These are phyloP conservation scores for Empidonax alnorum DNA, from an alignment of 2,113 vertebrate genomes.

Conservation along the genomic window DNA sequence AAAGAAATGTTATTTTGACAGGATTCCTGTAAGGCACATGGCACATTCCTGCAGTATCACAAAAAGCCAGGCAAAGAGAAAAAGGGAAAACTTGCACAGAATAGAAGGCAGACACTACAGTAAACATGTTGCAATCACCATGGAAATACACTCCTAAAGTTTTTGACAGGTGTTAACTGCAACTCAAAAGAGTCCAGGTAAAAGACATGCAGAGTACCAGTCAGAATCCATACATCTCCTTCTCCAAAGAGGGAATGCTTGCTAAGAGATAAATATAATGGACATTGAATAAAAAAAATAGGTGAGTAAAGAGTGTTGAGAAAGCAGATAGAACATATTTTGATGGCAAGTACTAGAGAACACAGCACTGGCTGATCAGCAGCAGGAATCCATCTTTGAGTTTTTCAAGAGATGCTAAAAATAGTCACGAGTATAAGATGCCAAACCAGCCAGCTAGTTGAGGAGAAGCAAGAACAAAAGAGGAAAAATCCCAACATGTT, in stretches of 20 bases:
- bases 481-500: neutral
- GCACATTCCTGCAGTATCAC: slow-evolving; percentile 17
- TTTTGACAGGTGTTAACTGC: slow-evolving; percentile 34
- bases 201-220: neutral
- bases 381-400: slow-evolving; percentile 37
- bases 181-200: neutral
- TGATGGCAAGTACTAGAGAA: neutral
- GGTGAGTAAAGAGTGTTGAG: neutral
- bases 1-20: slow-evolving; percentile 64
- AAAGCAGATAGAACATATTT: neutral
- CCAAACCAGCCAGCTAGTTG: slow-evolving; percentile 9
- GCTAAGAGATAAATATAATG: neutral
- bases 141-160: slow-evolving; percentile 34
- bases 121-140: slow-evolving; percentile 51
- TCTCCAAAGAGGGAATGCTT: neutral
- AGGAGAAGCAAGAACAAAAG: slow-evolving; percentile 33
- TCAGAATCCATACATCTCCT: neutral
- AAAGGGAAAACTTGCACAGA: slow-evolving; percentile 19
- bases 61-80: slow-evolving; percentile 13
- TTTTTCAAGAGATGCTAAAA: slow-evolving; percentile 55
- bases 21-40: slow-evolving; percentile 50
- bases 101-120: slow-evolving; percentile 19
- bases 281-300: neutral
- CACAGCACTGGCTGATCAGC: neutral
- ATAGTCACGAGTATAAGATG: neutral